phyloP scores from a whole-genome alignment of 2,888 invertebrate species.

The Melanchra persicariae region DNA sequence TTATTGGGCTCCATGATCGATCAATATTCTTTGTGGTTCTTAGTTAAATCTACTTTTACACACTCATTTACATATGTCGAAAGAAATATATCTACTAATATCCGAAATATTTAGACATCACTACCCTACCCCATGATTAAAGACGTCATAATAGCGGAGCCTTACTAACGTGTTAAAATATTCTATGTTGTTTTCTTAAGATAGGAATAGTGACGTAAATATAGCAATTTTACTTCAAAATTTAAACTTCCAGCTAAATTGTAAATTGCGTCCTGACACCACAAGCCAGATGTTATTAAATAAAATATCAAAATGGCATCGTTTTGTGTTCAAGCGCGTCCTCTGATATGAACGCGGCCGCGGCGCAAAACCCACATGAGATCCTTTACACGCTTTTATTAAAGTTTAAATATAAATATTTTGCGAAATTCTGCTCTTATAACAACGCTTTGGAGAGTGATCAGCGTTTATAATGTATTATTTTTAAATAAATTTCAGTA shows the following conservation, averaged over 20 bases:
- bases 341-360: conserved; percentile 12
- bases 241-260: background rate
- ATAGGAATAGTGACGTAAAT: background rate
- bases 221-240: background rate
- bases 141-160: too few species aligned
- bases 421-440: background rate
- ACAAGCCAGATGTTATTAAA: conserved; percentile 29
- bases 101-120: too few species aligned
- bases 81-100: too few species aligned
- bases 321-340: conserved; percentile 12
- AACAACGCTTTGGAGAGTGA: background rate
- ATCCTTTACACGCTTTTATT: conserved; percentile 42
- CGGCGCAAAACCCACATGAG: conserved; percentile 6
- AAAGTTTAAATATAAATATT: conserved; percentile 38
- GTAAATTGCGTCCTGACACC: background rate
- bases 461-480: background rate
- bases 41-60: background rate
- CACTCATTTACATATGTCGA: too few species aligned
- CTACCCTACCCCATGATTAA: too few species aligned
- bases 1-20: background rate
- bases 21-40: background rate
- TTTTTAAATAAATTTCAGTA: background rate
- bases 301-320: conserved; percentile 44
- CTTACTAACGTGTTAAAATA: too few species aligned
- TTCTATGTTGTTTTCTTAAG: too few species aligned